Conservation (phyloP, 2,888 invertebrate genomes). For the Hipparchia sbordonii region DNA sequence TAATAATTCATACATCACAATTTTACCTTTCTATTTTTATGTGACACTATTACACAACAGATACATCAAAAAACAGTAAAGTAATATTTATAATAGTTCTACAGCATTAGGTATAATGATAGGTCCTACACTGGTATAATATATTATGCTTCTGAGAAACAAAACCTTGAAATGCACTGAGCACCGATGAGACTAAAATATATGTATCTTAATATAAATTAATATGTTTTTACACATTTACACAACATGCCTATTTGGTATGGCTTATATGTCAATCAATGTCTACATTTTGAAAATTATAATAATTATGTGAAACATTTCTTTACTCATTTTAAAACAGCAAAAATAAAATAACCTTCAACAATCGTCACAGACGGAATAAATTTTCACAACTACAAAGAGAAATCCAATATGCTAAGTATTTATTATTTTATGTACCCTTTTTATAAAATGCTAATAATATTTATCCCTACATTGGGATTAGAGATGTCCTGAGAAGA, state of each 20-base stretch:
- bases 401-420: background rate
- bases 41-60: constrained; percentile 25
- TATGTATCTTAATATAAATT: constrained; percentile 66
- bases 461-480: constrained; percentile 22
- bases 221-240: constrained; percentile 72
- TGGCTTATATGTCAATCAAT: constrained; percentile 28
- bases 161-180: constrained; percentile 61
- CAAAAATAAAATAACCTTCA: constrained; percentile 8
- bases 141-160: constrained; percentile 42
- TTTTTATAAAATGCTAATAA: constrained; percentile 14
- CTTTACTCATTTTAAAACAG: constrained; percentile 3
- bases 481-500: constrained; percentile 7
- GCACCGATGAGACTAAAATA: constrained; percentile 64
- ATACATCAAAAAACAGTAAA: constrained; percentile 19
- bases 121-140: constrained; percentile 9
- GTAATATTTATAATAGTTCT: constrained; percentile 4
- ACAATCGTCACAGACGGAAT: constrained; percentile 2
- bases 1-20: constrained; percentile 59
- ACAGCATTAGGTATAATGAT: constrained; percentile 15
- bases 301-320: constrained; percentile 30
- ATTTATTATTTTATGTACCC: constrained; percentile 6
- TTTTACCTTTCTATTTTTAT: constrained; percentile 23
- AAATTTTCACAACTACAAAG: background rate
- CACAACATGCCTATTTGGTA: constrained; percentile 48
- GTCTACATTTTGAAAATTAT: constrained; percentile 3